These are phyloP conservation scores for Phyllostomus discolor DNA, from an alignment of 2,113 vertebrate species.

Conservation along the genomic window DNA sequence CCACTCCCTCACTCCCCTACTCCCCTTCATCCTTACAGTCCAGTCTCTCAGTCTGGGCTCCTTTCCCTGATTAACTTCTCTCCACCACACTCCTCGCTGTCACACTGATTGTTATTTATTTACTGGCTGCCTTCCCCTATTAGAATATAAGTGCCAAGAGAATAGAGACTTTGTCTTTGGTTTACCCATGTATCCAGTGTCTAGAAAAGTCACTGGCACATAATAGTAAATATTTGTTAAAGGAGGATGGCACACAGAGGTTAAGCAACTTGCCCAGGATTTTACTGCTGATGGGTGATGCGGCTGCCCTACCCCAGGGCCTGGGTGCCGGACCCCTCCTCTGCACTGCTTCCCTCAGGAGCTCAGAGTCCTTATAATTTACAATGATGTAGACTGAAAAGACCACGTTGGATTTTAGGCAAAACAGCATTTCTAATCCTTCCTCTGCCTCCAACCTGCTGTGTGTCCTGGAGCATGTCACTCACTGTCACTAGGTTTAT, in stretches of 20 bases:
- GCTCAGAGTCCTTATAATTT: neutral
- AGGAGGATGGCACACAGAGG: neutral
- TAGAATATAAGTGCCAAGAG: neutral
- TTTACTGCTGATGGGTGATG: neutral
- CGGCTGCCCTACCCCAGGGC: neutral
- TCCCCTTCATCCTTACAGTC: rapidly evolving
- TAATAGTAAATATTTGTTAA: neutral
- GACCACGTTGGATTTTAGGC: neutral
- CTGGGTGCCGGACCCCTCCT: neutral
- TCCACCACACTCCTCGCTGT: neutral
- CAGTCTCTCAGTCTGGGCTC: neutral
- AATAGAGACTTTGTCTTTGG: neutral
- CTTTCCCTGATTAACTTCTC: neutral
- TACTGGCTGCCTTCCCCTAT: neutral
- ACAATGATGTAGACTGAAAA: neutral
- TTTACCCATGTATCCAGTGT: neutral
- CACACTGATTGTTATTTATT: neutral
- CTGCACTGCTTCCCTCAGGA: neutral
- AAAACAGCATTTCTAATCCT: neutral
- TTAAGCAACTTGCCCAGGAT: neutral
- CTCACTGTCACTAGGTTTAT: neutral
- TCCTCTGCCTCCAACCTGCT: neutral
- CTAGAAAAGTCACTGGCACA: neutral
- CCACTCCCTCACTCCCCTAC: rapidly evolving
- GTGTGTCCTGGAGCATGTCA: neutral